A percentile compares a stretch with the other conserved stretches of the same genome.
phyloP scores from a whole-genome alignment of 2,113 vertebrate genomes.

The Balaenoptera acutorostrata region DNA sequence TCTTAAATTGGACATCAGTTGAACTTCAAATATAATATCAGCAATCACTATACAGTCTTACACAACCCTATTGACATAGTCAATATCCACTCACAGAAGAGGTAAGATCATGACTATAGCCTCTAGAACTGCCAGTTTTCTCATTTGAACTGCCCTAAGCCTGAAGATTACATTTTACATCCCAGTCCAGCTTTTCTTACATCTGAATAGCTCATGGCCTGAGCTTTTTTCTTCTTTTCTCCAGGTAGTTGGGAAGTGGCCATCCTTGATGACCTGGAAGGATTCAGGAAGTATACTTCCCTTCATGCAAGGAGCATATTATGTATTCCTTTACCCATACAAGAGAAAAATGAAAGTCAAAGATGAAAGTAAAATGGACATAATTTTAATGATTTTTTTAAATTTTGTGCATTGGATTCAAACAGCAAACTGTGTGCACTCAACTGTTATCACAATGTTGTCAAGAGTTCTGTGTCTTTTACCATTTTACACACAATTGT shows the following conservation, averaged over 20 bases:
- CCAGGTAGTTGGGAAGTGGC: background rate
- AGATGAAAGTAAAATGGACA: constrained; percentile 80
- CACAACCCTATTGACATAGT: background rate
- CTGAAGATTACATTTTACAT: background rate
- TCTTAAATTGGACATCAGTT: background rate
- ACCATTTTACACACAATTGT: constrained; percentile 92
- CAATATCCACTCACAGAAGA: background rate
- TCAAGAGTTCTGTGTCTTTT: constrained; percentile 93
- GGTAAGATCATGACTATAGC: background rate
- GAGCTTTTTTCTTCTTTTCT: background rate
- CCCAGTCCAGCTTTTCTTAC: background rate
- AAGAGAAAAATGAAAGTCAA: constrained; percentile 76
- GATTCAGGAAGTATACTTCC: background rate
- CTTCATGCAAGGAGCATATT: background rate
- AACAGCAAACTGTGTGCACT: constrained; percentile 97
- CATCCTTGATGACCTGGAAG: background rate
- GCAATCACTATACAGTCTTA: background rate
- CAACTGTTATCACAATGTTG: constrained; percentile 94
- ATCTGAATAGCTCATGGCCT: background rate
- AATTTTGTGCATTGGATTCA: constrained; percentile 95
- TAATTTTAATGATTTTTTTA: constrained; percentile 83
- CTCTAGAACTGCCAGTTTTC: background rate
- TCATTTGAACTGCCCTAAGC: background rate
- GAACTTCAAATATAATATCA: background rate
- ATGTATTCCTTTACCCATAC: background rate